Percentiles rank a stretch among this genome's conserved stretches.
Conservation (phyloP, 2,113 vertebrate genomes). For the Megalops atlanticus region DNA sequence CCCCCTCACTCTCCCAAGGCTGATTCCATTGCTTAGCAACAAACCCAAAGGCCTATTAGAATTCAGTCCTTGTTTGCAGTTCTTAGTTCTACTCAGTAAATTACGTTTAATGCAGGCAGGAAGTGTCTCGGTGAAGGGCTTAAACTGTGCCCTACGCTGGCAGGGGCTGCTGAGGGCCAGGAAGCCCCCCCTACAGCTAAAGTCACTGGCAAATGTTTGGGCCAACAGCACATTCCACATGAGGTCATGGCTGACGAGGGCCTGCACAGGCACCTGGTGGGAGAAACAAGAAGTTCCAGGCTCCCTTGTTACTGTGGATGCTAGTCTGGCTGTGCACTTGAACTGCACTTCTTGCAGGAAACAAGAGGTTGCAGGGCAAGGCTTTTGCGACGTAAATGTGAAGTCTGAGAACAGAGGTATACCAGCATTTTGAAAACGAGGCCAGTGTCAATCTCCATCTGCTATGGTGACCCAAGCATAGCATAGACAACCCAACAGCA, state of each 20-base stretch:
- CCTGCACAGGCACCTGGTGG: neutral
- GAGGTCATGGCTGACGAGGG: neutral
- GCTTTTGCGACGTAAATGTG: neutral
- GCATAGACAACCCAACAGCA: too few species aligned
- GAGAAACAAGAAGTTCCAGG: neutral
- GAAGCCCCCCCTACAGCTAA: slow-evolving; percentile 18
- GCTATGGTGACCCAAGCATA: too few species aligned
- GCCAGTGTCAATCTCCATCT: too few species aligned
- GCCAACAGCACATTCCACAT: neutral
- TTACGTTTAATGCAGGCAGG: slow-evolving; percentile 75
- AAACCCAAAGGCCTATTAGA: slow-evolving; percentile 75
- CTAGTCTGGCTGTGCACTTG: neutral
- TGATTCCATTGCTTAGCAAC: slow-evolving; percentile 79
- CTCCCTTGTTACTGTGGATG: neutral
- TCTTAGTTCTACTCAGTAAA: slow-evolving; percentile 82
- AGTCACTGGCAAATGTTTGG: slow-evolving; percentile 10
- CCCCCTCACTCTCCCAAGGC: slow-evolving; percentile 58
- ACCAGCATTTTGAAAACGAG: neutral
- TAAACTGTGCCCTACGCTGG: slow-evolving; percentile 59
- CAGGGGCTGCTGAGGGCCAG: slow-evolving; percentile 37
- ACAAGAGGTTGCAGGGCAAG: neutral
- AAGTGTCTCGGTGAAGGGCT: slow-evolving; percentile 62
- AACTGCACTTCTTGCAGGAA: neutral
- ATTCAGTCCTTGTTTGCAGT: slow-evolving; percentile 84
- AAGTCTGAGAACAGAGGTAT: neutral